These are phyloP conservation scores for Drepanosiphum platanoidis DNA, from an alignment of 2,888 invertebrate species.

Conservation along the genomic window DNA sequence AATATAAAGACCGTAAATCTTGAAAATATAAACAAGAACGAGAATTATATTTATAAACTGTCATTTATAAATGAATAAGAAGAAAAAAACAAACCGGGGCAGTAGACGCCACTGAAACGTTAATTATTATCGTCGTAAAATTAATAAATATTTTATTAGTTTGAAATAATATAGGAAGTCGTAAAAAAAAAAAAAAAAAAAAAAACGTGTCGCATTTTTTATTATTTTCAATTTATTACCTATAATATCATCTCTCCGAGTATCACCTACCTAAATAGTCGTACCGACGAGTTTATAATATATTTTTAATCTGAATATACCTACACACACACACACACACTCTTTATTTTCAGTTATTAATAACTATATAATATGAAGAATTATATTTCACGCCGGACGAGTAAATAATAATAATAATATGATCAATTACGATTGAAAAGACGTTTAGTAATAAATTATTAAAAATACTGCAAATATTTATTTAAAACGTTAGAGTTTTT, in stretches of 20 bases:
- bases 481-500: too few species aligned
- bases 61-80: neutral
- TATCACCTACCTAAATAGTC: neutral
- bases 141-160: neutral
- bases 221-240: too few species aligned
- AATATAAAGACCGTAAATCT: slow-evolving; percentile 13
- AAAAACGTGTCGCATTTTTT: too few species aligned
- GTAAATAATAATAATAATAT: neutral
- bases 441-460: neutral
- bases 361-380: neutral
- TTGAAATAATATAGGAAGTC: neutral
- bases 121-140: neutral
- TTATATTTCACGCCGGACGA: neutral
- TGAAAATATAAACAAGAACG: slow-evolving; percentile 2
- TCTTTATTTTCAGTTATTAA: neutral
- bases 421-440: neutral
- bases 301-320: neutral
- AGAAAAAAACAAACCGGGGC: neutral
- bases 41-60: neutral
- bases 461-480: too few species aligned
- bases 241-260: too few species aligned
- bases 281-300: neutral
- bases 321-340: too few species aligned
- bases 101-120: neutral
- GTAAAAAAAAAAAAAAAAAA: too few species aligned